phyloP scores from a whole-genome alignment of 2,888 invertebrate species.

The Crocallis elinguaria region DNA sequence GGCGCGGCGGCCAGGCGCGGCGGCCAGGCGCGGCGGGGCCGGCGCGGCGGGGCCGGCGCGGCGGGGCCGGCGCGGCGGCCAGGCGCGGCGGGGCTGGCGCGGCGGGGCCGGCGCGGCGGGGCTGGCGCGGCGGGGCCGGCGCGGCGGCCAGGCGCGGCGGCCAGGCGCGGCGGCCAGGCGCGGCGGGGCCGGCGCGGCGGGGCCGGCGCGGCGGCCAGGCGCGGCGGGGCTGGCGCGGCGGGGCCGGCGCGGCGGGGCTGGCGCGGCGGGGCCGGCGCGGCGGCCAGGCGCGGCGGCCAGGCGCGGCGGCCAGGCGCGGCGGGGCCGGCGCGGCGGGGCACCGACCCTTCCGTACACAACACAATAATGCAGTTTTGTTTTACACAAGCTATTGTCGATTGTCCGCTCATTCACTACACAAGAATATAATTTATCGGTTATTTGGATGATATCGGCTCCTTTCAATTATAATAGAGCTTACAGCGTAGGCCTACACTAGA shows the following conservation, averaged over 20 bases:
- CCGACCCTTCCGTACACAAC: conserved; percentile 26
- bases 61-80: not conserved
- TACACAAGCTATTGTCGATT: conserved; percentile 58
- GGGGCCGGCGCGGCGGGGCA: not conserved
- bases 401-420: conserved; percentile 46
- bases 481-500: no score
- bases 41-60: not conserved
- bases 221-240: not conserved
- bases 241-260: not conserved
- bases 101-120: not conserved
- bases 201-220: not conserved
- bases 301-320: not conserved
- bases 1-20: no score
- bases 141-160: not conserved
- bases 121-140: not conserved
- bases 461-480: not conserved
- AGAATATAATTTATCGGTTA: conserved; percentile 8
- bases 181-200: not conserved
- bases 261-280: not conserved
- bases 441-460: not conserved
- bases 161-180: no score
- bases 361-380: conserved; percentile 19
- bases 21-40: not conserved
- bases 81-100: not conserved
- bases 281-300: not conserved